phyloP scores from a whole-genome alignment of 1,140 invertebrate species.

The Venturia canescens region DNA sequence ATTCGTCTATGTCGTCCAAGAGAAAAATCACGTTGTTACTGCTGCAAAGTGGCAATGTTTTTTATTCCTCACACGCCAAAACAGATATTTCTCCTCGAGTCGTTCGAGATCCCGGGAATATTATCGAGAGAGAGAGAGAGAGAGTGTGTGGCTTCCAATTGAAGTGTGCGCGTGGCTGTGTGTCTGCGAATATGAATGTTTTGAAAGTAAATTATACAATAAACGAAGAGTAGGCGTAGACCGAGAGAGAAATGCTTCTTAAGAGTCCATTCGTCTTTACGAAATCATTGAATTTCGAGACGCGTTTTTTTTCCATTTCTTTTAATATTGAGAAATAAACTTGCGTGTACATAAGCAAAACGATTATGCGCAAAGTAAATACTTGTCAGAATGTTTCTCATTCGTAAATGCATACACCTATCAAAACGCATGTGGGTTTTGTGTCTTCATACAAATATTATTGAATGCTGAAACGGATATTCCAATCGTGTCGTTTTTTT shows the following conservation, averaged over 20 bases:
- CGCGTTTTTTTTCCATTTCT: not conserved
- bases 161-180: not conserved
- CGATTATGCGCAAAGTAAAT: constrained; percentile 1
- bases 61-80: not conserved
- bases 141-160: constrained; percentile 42
- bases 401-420: constrained; percentile 1
- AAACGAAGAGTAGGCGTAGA: constrained; percentile 32
- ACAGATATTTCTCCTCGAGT: not conserved
- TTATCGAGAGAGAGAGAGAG: constrained; percentile 14
- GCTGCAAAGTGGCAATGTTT: not conserved
- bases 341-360: constrained; percentile 27
- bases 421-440: constrained; percentile 29
- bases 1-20: not conserved
- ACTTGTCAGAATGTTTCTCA: constrained; percentile 21
- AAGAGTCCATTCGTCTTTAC: constrained; percentile 29
- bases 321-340: no score
- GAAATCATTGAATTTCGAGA: constrained; percentile 23
- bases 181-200: constrained; percentile 23
- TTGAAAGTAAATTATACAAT: constrained; percentile 42
- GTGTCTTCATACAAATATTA: constrained; percentile 38
- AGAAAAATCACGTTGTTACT: no score
- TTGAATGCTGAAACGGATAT: constrained; percentile 14
- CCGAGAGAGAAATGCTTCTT: constrained; percentile 20
- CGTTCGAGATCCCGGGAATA: not conserved
- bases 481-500: not conserved